phyloP scores from a whole-genome alignment of 2,888 invertebrate species.

The Poecilobothrus nobilitatus region DNA sequence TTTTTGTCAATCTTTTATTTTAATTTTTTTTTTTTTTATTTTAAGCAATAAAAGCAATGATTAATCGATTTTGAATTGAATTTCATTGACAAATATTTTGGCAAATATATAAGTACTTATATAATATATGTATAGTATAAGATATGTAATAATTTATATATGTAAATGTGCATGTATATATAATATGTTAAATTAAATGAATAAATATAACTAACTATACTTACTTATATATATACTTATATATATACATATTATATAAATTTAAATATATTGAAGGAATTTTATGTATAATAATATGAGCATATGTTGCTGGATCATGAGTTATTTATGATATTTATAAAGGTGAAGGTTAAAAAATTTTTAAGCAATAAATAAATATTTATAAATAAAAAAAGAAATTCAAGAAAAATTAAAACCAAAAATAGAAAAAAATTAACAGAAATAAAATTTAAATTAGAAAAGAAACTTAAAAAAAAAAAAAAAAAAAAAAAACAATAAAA shows the following conservation, averaged over 20 bases:
- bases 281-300: not conserved
- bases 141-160: not conserved
- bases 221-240: too few species aligned
- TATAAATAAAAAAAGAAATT: not conserved
- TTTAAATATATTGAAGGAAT: too few species aligned
- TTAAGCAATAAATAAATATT: not conserved
- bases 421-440: too few species aligned
- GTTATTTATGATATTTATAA: not conserved
- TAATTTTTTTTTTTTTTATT: not conserved
- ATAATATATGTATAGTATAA: too few species aligned
- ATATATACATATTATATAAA: too few species aligned
- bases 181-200: too few species aligned
- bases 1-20: not conserved
- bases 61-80: constrained; percentile 1
- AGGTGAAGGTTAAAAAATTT: not conserved
- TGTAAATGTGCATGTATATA: not conserved
- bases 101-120: not conserved
- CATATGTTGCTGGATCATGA: not conserved
- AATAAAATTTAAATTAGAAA: too few species aligned
- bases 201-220: too few species aligned
- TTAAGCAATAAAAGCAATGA: not conserved
- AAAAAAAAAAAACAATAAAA: too few species aligned
- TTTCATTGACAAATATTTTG: not conserved
- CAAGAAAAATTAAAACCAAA: too few species aligned
- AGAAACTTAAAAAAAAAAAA: too few species aligned